Conservation (phyloP, 2,113 vertebrate genomes). For the Lycocorax pyrrhopterus region DNA sequence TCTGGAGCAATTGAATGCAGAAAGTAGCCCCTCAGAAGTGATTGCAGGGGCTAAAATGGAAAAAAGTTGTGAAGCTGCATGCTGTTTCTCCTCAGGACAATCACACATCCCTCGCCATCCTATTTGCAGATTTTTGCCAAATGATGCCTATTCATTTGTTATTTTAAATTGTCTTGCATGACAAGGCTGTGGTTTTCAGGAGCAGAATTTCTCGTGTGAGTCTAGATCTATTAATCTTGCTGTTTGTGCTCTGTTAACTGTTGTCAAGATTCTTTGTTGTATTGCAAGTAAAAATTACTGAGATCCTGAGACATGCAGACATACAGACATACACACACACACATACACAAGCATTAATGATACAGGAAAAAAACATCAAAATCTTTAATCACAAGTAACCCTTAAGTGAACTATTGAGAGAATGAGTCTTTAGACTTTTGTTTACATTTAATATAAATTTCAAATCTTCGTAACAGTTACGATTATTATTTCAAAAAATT, state of each 20-base stretch:
- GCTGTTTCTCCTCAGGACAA: neutral
- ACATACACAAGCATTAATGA: neutral
- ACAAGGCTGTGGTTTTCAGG: neutral
- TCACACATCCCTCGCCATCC: neutral
- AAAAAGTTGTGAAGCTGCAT: neutral
- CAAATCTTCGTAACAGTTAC: neutral
- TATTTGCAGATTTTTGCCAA: neutral
- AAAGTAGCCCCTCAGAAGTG: neutral
- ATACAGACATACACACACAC: accelerated
- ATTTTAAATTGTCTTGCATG: neutral
- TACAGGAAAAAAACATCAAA: neutral
- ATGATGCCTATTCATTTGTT: neutral
- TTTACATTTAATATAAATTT: neutral
- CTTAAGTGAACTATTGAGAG: neutral
- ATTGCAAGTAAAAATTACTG: neutral
- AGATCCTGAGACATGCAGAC: neutral
- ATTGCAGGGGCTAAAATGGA: neutral
- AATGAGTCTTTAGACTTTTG: neutral
- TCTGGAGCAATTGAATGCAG: neutral
- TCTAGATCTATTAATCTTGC: neutral
- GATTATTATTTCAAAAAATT: neutral
- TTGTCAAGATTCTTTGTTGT: neutral
- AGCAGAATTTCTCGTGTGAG: neutral
- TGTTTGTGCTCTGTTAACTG: neutral
- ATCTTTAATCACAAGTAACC: neutral